Evolutionary conservation across 2,888 invertebrate genomes (phyloP), one percentile per base, ranked within the genome.

Genomic region (Serripes groenlandicus): DNA sequence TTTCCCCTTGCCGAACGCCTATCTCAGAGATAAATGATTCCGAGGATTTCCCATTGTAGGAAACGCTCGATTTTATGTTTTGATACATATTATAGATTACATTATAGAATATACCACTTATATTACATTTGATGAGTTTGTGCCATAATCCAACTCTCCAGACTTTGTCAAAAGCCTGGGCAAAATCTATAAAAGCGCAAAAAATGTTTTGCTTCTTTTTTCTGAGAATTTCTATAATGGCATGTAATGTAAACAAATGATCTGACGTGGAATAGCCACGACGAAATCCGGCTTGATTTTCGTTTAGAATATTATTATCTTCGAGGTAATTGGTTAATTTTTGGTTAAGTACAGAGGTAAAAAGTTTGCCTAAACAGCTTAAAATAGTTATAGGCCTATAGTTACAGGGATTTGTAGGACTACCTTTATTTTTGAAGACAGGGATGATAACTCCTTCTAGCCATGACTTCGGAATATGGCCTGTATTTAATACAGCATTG

Each of bases 271-370:
- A 76, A 30, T 79, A 80, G 5, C 69, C 62, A 26, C 74, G 56
- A 37, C 79, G 26, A 30, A 85, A 85, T 1, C 85, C 82, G n/a
- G 82, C 82, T 62, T 85, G 85, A 49, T 71, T 78, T 58, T 76
- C 73, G 18, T 74, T 35, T 34, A 86, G 52, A 23, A 86, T 66
- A 7, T 78, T 35, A 52, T 64, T 62, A 32, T 62, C 54, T 56
- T 76, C 42, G 23, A 80, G 18, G 75, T 71, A 85, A 0, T 34
- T 49, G 56, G 66, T 77, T 23, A 82, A 32, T 68, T 82, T 54
- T 23, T 60, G 37, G 32, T 80, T 82, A 0, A 82, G 49, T n/a
- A 82, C 21, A 18, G 78, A 69, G 21, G 79, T 76, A 60, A 78
- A 75, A n/a, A 81, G 54, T 69, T 84, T 84, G 9, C 81, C 78